Base-by-base conservation (phyloP, 2,888 invertebrate genomes). In the Julus scandinavius region DNA sequence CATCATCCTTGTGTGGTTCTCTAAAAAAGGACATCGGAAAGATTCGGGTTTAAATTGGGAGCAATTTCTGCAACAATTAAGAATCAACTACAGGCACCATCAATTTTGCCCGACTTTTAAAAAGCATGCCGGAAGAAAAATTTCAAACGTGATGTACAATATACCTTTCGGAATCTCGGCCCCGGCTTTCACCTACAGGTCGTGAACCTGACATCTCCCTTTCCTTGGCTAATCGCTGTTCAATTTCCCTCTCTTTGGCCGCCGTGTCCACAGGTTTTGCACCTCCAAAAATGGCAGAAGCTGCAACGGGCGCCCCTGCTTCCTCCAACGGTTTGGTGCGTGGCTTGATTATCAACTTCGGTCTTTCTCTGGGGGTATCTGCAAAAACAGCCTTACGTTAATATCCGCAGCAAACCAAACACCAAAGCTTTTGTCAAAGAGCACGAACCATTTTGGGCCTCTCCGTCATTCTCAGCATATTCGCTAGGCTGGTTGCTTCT, bases 211-310 rank as follows among this genome's bases (percentile, higher is more conserved):
- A 6, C 87, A 87, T 9, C 58, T 87, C 90, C 88, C 89, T 89
- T 58, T 91, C 90, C 40, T 89, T 90, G 17, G 89, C 89, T 87
- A 98, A 93, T 90, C 97, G 95, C 91, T 97, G 96, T 92, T 98
- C 98, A 90, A 98, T 98, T 93, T 97, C 96, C 88, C 96, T 94
- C 91, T 98, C 98, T 91, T 96, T 95, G 85, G 97, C 96, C 87
- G 97, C 95, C 1, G 98, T 99, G 92, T 98, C 98, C 0, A 99
- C 98, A 0, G 98, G 98, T 92, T 96, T 97, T 29, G 98, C 98
- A 50, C 95, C 96, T n/a, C 98, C 98, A 92, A 98, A 98, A 90
- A 98, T 97, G 89, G 95, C 93, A 87, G 93, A 94, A 13, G 94
- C 93, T 88, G 93, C 92, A n/a, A 94, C 92, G 63, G 93, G 91